Conservation (phyloP, 2,113 vertebrate genomes). For the Manacus vitellinus region DNA sequence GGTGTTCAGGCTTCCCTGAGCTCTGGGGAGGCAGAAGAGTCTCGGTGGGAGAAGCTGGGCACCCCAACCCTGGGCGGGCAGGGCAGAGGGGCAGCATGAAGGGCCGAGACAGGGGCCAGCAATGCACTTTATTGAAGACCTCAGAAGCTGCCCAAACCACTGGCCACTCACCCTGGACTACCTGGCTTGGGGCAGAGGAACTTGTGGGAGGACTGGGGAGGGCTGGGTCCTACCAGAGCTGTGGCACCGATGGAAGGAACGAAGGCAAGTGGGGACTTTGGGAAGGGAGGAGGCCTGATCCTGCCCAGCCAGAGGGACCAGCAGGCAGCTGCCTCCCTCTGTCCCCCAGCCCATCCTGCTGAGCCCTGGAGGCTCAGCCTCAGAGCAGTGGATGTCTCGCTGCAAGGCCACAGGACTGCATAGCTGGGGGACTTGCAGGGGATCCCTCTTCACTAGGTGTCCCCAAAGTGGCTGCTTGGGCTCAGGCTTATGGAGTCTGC, state of each 20-base stretch:
- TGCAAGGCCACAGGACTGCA: accelerated
- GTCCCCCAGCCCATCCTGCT: background rate
- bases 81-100: accelerated
- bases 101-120: background rate
- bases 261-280: background rate
- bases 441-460: background rate
- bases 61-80: background rate
- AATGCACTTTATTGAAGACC: conserved; percentile 20
- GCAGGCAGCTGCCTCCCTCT: background rate
- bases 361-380: background rate
- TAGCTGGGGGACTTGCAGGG: background rate
- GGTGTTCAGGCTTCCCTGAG: accelerated
- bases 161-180: background rate
- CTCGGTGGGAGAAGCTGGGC: background rate
- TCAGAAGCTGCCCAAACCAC: background rate
- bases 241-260: accelerated
- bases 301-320: background rate
- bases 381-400: accelerated
- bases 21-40: background rate
- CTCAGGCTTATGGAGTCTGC: background rate
- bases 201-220: too few relatives aligned
- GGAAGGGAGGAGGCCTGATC: background rate
- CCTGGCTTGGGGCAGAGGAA: background rate
- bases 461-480: background rate
- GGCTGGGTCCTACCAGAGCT: accelerated